Base-by-base conservation (phyloP, 2,113 vertebrate genomes). In the Oncorhynchus keta region DNA sequence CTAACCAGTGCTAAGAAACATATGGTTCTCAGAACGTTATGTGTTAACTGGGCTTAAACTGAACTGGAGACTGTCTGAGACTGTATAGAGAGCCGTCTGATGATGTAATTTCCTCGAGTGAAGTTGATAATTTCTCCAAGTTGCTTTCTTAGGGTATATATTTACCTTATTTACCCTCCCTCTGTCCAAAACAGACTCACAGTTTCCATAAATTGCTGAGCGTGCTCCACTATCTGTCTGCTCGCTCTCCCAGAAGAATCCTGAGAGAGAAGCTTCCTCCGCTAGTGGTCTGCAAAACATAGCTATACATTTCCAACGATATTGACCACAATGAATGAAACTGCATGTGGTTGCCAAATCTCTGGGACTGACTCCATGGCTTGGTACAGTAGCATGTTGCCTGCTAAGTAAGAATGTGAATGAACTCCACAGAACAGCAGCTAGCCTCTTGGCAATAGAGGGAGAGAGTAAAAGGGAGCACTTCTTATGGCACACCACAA, bases 231-330 rank as follows among this genome's bases (percentile, higher is more conserved):
- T 35, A 55, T 73, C 51, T 7, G n/a, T 18, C 49, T 8, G 49
- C 49, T 57, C 24, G 51, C 70, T 18, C 48, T 26, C 7, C 9
- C 7, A 20, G 13, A 32, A 62, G 28, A 55, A 55, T n/a, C 76
- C 57, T 76, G 49, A 70, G 32, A 55, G 57, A 22, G 18, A 7
- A 65, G 68, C 71, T 49, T 48, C 62, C 48, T 75, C 61, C 57
- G 70, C 71, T 75, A 61, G 81, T 12, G 49, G 80, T 78, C 71
- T 51, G 66, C 61, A 39, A 30, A 81, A 85, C 82, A 30, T 73
- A 73, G 48, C 71, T 70, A 74, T 75, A 68, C 35, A 28, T 77
- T 77, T 77, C 75, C 72, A 51, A 5, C 65, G 79, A 84, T 26
- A 59, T 76, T 22, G 71, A 76, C 74, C 84, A 35, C 79, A 73